These are phyloP conservation scores for Polyploca ridens DNA, from an alignment of 2,888 invertebrate genomes.

Conservation along the genomic window DNA sequence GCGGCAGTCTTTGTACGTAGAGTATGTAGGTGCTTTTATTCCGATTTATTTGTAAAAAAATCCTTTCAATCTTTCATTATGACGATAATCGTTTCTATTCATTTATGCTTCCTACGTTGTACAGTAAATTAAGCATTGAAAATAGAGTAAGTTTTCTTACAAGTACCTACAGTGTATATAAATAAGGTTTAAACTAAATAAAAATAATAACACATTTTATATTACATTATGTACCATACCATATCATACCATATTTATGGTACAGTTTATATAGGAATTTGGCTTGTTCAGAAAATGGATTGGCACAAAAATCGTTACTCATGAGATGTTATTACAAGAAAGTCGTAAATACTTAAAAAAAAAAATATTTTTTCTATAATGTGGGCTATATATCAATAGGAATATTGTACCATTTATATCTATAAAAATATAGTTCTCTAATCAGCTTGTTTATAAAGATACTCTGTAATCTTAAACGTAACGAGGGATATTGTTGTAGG, in stretches of 20 bases:
- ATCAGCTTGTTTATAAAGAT: not conserved
- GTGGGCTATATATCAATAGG: too few relatives aligned
- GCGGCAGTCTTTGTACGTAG: too few relatives aligned
- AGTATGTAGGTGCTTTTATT: not conserved
- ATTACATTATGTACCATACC: too few relatives aligned
- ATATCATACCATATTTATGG: too few relatives aligned
- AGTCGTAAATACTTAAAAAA: too few relatives aligned
- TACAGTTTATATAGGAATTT: too few relatives aligned
- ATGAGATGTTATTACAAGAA: not conserved
- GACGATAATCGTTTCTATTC: not conserved
- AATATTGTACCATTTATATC: not conserved
- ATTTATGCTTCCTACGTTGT: not conserved
- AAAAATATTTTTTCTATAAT: too few relatives aligned
- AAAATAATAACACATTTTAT: too few relatives aligned
- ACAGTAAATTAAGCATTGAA: not conserved
- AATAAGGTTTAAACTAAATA: too few relatives aligned
- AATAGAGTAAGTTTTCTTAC: not conserved
- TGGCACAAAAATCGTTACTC: too few relatives aligned
- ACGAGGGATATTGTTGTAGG: not conserved
- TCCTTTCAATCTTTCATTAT: not conserved
- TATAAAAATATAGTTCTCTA: not conserved
- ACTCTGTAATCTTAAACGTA: not conserved
- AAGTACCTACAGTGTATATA: too few relatives aligned
- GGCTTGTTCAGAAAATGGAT: too few relatives aligned
- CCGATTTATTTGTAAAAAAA: not conserved